These are phyloP conservation scores for Notoglanidium macrostoma DNA, from an alignment of 2,797 vertebrate genomes.

Conservation along the genomic window DNA sequence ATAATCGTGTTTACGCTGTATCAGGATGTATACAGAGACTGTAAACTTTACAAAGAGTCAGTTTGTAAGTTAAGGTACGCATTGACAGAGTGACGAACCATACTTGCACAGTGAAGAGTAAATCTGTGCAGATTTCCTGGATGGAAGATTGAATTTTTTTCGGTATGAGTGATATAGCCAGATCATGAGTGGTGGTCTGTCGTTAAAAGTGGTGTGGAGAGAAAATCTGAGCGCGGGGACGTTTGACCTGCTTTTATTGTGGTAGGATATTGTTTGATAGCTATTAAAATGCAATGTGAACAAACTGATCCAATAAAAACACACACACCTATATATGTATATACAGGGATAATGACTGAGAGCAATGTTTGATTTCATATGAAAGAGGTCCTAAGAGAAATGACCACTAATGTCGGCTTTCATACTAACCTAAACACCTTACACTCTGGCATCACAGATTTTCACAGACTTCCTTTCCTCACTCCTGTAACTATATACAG, in stretches of 20 bases:
- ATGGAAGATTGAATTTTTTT: neutral
- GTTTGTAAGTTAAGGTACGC: constrained; percentile 24
- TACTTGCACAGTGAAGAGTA: constrained; percentile 44
- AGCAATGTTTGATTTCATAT: neutral
- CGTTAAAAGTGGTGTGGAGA: neutral
- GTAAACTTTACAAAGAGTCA: constrained; percentile 52
- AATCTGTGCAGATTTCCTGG: constrained; percentile 24
- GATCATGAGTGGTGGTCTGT: neutral
- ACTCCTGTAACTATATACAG: neutral
- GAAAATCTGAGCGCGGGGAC: neutral
- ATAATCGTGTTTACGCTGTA: constrained; percentile 49
- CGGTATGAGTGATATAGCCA: neutral
- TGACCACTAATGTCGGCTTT: neutral
- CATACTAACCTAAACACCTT: neutral
- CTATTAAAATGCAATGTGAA: too few relatives aligned
- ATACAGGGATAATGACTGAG: neutral
- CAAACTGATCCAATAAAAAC: neutral
- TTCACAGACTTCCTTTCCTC: neutral
- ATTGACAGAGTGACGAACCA: neutral
- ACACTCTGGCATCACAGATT: neutral
- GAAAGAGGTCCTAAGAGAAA: constrained; percentile 8
- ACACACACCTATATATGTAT: too few relatives aligned
- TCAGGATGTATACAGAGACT: constrained; percentile 56
- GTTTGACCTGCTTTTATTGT: neutral
- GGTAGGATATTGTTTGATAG: neutral